Evolutionary conservation across 2,113 vertebrate genomes (phyloP), one percentile per base, ranked within the genome.

Genomic region (Oncorhynchus clarkii): DNA sequence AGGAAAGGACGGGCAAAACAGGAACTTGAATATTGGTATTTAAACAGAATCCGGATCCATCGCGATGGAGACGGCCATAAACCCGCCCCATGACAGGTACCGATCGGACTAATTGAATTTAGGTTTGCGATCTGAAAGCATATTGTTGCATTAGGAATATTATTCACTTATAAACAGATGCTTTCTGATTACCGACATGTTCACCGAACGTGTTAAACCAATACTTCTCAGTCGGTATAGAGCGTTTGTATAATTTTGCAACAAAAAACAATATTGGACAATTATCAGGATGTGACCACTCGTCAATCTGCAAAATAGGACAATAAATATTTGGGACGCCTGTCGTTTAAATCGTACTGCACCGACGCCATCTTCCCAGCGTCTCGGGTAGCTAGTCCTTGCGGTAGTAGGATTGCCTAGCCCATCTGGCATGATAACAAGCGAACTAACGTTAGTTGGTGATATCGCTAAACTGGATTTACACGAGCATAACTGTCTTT

Each of bases 31-130:
- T 84, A 87, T 79, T 80, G 82, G 78, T 86, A 77, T 88, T 67
- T 72, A 89, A 91, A 89, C 86, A 77, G 82, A 93, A 93, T 93
- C 92, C 91, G 92, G 92, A 92, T 92, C 92, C 92, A 94, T 94
- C 93, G 89, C 80, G 79, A 92, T 92, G 93, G 92, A 93, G 86
- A 92, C 92, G 91, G 92, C 91, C 75, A 70, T 93, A 83, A 92
- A 91, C 88, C 88, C 91, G 86, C 89, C 81, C 76, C 80, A 91
- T 91, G 91, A 94, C 91, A 94, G 93, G 93, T 94, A 94, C 92
- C 88, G 88, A 91, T 82, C 74, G 91, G 91, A 89, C 86, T 84
- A 84, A 72, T 75, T 87, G 86, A 81, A 88, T 85, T 77, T 88
- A 67, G 80, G 48, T 86, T 90, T 88, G 71, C 74, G 78, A 74